Conservation (phyloP, 2,888 invertebrate species). For the Morpho achilles region DNA sequence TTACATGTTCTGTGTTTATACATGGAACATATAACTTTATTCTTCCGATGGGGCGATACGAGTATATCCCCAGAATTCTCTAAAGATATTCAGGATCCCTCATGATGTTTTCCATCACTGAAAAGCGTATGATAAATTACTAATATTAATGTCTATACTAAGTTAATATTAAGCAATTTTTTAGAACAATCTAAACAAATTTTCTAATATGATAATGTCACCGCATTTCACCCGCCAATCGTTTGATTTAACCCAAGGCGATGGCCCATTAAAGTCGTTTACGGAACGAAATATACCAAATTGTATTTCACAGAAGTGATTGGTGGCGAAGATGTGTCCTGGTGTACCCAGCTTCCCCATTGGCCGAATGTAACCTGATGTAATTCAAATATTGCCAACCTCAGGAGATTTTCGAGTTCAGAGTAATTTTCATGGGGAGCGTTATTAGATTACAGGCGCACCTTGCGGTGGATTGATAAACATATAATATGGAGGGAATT, state of each 20-base stretch:
- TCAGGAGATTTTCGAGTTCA: constrained; percentile 57
- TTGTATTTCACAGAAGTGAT: constrained; percentile 50
- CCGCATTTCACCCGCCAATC: background rate
- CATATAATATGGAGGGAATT: constrained; percentile 38
- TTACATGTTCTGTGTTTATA: too few relatives aligned
- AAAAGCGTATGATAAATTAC: too few relatives aligned
- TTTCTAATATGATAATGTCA: too few relatives aligned
- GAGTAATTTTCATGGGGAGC: constrained; percentile 67
- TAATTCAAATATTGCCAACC: constrained; percentile 75
- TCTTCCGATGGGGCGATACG: too few relatives aligned
- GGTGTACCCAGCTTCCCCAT: constrained; percentile 40
- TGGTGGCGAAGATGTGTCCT: constrained; percentile 42
- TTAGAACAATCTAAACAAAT: too few relatives aligned
- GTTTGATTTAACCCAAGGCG: constrained; percentile 39
- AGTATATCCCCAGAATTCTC: too few relatives aligned
- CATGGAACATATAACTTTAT: too few relatives aligned
- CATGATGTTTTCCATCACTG: too few relatives aligned
- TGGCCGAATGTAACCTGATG: constrained; percentile 64
- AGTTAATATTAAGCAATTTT: too few relatives aligned
- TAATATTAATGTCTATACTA: too few relatives aligned
- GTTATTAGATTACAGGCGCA: constrained; percentile 63
- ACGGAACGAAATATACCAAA: constrained; percentile 54
- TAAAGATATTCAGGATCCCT: too few relatives aligned
- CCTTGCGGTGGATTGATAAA: constrained; percentile 59
- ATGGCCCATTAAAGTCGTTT: constrained; percentile 39